Evolutionary conservation across 2,888 invertebrate genomes (phyloP).

Genomic region (Drosophila imparisetae): DNA sequence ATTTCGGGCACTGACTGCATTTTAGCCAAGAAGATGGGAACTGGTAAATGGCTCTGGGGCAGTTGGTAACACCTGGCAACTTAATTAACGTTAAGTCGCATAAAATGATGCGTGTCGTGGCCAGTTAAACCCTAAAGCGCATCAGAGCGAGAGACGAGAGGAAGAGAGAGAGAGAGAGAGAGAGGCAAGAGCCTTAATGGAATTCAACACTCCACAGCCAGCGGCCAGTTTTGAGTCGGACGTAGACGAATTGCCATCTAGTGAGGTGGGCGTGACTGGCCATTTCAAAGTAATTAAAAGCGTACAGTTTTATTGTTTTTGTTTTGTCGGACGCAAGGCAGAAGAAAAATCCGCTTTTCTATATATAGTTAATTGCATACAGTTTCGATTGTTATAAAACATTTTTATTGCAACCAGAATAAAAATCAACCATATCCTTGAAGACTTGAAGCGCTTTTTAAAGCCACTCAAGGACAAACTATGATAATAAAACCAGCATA

Average conservation of each 20-base stretch:
- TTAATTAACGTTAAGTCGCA: slow-evolving; percentile 70
- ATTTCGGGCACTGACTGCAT: slow-evolving; percentile 22
- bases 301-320: slow-evolving; percentile 44
- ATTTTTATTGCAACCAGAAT: slow-evolving; percentile 26
- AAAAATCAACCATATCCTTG: slow-evolving; percentile 28
- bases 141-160: slow-evolving; percentile 14
- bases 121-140: slow-evolving; percentile 58
- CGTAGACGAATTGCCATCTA: slow-evolving; percentile 73
- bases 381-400: slow-evolving; percentile 37
- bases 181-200: slow-evolving; percentile 44
- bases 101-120: slow-evolving; percentile 68
- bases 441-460: not conserved
- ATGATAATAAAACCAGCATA: slow-evolving; percentile 10
- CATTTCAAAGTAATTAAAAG: slow-evolving; percentile 67
- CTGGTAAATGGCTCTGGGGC: slow-evolving; percentile 1
- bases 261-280: slow-evolving; percentile 58
- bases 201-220: slow-evolving; percentile 24
- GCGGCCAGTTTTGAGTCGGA: slow-evolving; percentile 50
- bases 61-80: slow-evolving; percentile 59
- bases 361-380: slow-evolving; percentile 34
- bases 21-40: slow-evolving; percentile 24
- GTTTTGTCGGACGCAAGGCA: slow-evolving; percentile 5
- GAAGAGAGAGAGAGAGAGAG: not conserved
- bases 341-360: slow-evolving; percentile 32
- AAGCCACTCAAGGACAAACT: slow-evolving; percentile 25